phyloP scores from a whole-genome alignment of 2,113 vertebrate genomes.

The Pan paniscus region DNA sequence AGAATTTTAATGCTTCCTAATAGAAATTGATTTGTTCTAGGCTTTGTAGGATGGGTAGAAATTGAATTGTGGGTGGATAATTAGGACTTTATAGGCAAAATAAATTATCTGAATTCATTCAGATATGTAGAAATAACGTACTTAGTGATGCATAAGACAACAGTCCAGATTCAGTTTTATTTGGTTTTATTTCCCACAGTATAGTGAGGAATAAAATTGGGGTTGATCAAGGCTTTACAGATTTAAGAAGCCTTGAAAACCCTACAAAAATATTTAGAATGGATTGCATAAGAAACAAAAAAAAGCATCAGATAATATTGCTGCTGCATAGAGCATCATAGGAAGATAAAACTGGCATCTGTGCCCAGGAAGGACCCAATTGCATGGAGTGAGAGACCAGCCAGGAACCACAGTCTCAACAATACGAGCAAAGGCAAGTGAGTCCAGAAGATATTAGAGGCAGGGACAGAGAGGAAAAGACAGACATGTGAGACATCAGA shows the following conservation, averaged over 20 bases:
- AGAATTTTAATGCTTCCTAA: neutral
- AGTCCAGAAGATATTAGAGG: neutral
- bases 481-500: neutral
- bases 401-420: neutral
- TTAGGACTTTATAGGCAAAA: neutral
- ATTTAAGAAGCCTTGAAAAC: neutral
- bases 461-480: neutral
- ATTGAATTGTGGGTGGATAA: neutral
- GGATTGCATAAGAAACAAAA: neutral
- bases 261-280: neutral
- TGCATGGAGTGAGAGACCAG: neutral
- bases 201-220: neutral
- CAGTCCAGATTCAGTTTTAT: neutral
- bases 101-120: neutral
- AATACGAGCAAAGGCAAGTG: neutral
- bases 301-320: neutral
- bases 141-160: neutral
- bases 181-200: neutral
- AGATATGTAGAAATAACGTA: neutral
- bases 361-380: neutral
- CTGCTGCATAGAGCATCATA: neutral
- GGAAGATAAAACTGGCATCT: neutral
- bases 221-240: neutral
- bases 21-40: neutral
- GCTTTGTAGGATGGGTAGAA: neutral